Evolutionary conservation across 1,140 invertebrate species (phyloP), one percentile per base, ranked within the genome.

Genomic region (Cardiocondyla obscurior): DNA sequence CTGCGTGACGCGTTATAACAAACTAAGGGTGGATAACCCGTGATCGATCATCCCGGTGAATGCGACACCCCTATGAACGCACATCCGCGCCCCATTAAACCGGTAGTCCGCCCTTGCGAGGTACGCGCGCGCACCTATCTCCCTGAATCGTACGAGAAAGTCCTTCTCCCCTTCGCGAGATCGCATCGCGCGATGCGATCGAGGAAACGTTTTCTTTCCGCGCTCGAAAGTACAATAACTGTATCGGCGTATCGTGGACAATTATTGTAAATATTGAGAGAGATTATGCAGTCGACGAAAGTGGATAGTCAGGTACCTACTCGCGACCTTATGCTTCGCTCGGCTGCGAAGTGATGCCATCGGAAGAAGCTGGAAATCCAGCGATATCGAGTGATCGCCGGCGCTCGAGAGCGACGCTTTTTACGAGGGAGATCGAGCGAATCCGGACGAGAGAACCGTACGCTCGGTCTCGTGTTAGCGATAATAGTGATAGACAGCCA

Each of bases 1-100:
- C 86, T 72, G 84, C 67, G 83, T 85, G 85, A 84, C 81, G 88
- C 90, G 90, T 93, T 92, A 91, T 90, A 91, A 91, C 91, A 74
- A 88, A 90, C 88, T 88, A 90, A 92, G 91, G 91, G 90, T 91
- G 90, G 91, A 92, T 93, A 92, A 91, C 86, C 90, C 86, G 89
- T 93, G 93, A 93, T 93, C 92, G 93, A 93, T 93, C 93, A 93
- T 91, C 88, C 81, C 85, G 86, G 84, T 92, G 92, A 93, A 93
- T 92, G 90, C 90, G 91, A 92, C 93, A 93, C 90, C 91, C 91
- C 91, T 88, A 91, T 88, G 87, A 87, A 90, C 89, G 89, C 92
- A 89, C 89, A 93, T 93, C 91, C 91, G 92, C 92, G 92, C 92
- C 91, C 92, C 92, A 92, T 93, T 93, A 93, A 92, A 90, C 91